Evolutionary conservation across 2,888 invertebrate species (phyloP).

Genomic region (Caenorhabditis becei): DNA sequence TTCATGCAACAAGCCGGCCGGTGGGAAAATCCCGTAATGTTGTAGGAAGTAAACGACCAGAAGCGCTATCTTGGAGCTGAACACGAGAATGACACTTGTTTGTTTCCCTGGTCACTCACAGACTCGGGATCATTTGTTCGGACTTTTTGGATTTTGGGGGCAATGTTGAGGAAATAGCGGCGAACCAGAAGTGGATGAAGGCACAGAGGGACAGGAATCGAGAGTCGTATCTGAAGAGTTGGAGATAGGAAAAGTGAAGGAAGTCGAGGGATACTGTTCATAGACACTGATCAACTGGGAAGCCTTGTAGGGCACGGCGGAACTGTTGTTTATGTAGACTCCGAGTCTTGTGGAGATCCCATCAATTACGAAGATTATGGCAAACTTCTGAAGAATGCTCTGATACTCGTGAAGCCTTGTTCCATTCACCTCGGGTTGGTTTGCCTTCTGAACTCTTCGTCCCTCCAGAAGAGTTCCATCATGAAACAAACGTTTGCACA

Average conservation of each 20-base stretch:
- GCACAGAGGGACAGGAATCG: not conserved
- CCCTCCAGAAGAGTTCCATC: not conserved
- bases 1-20: not conserved
- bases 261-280: not conserved
- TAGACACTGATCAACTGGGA: not conserved
- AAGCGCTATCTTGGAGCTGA: not conserved
- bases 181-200: not conserved
- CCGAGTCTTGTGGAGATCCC: not conserved
- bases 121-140: not conserved
- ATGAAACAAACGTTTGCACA: not conserved
- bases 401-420: too few species aligned
- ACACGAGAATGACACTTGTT: not conserved
- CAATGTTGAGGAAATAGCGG: not conserved
- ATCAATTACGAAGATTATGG: not conserved
- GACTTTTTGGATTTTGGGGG: not conserved
- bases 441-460: not conserved
- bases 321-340: not conserved
- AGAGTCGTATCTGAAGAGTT: conserved; percentile 4
- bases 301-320: not conserved
- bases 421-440: not conserved
- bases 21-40: conserved; percentile 3
- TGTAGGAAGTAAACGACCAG: conserved; percentile 11
- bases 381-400: not conserved
- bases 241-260: too few species aligned
- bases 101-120: not conserved